phyloP scores from a whole-genome alignment of 2,888 invertebrate genomes.

The Clostera curtula region DNA sequence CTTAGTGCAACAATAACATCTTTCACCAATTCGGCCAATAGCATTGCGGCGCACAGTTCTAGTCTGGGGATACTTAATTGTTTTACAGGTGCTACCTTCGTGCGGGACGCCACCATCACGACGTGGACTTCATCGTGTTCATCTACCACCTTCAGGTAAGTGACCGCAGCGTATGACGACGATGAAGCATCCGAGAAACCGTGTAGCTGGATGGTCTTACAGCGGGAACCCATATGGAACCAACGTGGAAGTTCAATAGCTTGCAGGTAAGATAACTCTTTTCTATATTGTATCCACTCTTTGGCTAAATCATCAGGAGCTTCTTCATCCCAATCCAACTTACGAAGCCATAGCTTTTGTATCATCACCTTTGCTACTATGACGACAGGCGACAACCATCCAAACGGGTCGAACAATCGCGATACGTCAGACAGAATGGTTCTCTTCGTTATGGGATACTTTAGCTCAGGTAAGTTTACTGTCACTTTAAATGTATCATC shows the following conservation, averaged over 20 bases:
- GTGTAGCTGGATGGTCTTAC: slow-evolving; percentile 11
- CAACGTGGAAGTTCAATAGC: too few species aligned
- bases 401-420: too few species aligned
- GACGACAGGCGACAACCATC: too few species aligned
- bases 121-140: slow-evolving; percentile 4
- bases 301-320: too few species aligned
- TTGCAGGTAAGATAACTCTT: too few species aligned
- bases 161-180: slow-evolving; percentile 12
- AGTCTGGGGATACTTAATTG: slow-evolving; percentile 16
- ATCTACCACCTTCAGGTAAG: slow-evolving; percentile 9
- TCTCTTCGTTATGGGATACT: slow-evolving; percentile 6
- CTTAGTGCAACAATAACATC: slow-evolving; percentile 8
- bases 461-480: slow-evolving; percentile 6
- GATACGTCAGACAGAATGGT: too few species aligned
- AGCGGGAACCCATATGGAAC: too few species aligned
- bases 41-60: slow-evolving; percentile 18
- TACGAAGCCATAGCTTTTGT: too few species aligned
- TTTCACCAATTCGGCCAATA: slow-evolving; percentile 8
- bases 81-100: slow-evolving; percentile 19
- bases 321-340: too few species aligned
- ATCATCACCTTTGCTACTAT: too few species aligned
- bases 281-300: too few species aligned
- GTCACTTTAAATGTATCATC: slow-evolving; percentile 1
- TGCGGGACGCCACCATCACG: slow-evolving; percentile 10
- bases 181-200: slow-evolving; percentile 18